Percentiles rank a stretch among this genome's conserved stretches.
Evolutionary conservation across 2,888 invertebrate genomes (phyloP).

Genomic region (Phrixothrix hirtus): DNA sequence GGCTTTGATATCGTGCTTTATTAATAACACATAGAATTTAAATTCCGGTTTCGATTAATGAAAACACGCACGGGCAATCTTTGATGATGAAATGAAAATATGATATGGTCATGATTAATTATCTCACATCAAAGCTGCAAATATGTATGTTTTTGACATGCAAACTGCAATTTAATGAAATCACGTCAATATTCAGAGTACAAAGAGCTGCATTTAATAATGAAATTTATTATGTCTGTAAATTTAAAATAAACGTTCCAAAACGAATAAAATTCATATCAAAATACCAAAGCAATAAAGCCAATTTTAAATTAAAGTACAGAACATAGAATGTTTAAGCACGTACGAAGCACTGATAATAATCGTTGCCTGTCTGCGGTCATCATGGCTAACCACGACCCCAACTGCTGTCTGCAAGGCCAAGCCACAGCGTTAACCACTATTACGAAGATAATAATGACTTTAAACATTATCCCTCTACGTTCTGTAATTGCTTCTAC

Average conservation of each 20-base stretch:
- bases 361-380: conserved; percentile 50
- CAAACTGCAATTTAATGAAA: conserved; percentile 32
- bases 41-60: conserved; percentile 44
- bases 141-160: conserved; percentile 37
- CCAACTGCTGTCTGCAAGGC: conserved; percentile 47
- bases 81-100: conserved; percentile 50
- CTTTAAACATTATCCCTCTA: conserved; percentile 45
- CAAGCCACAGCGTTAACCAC: conserved; percentile 44
- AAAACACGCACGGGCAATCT: conserved; percentile 46
- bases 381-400: conserved; percentile 47
- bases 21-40: conserved; percentile 29
- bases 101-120: conserved; percentile 50
- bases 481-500: conserved; percentile 42
- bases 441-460: conserved; percentile 47
- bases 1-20: conserved; percentile 28
- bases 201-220: conserved; percentile 25
- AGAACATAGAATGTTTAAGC: conserved; percentile 10
- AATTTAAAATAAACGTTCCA: conserved; percentile 1
- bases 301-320: neutral
- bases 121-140: conserved; percentile 47
- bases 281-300: too few relatives aligned
- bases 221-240: conserved; percentile 14
- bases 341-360: conserved; percentile 42
- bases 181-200: conserved; percentile 21
- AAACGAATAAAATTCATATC: conserved; percentile 1